Base-by-base conservation (phyloP, 2,888 invertebrate species). In the Tenthredo mesomela region DNA sequence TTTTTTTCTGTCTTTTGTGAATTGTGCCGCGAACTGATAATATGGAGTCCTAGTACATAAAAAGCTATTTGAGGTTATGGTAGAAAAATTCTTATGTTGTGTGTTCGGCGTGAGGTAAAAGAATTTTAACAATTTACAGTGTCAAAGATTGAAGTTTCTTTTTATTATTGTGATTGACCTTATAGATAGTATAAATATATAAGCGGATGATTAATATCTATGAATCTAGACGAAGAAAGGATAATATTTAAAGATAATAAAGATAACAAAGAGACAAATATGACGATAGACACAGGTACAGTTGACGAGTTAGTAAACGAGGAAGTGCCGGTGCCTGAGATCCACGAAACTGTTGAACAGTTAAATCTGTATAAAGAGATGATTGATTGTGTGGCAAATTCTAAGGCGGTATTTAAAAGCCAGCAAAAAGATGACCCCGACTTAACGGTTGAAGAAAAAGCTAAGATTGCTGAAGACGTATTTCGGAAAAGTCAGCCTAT, bases 361-460 rank as follows among this genome's bases (percentile, higher is more conserved):
- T 86, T 93, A 33, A 94, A 93, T 89, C 93, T 95, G 70, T 92
- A 94, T 87, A 92, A 94, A 82, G 95, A 95, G 89, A 95, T 97
- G 88, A 93, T 97, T 85, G 94, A 95, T 89, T 94, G 95, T 89
- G 92, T 97, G 87, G 95, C 89, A 37, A 87, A 86, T 21, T 90
- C 91, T 3, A 86, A 88, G 33, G 92, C 92, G 18, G 87, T 87
- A 87, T 97, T 98, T 89, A 97, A 97, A 94, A 97, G 96, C 90
- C 97, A 98, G 91, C 98, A 97, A 93, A 94, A 96, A 78, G 95
- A 96, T 89, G 97, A 98, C 92, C 95, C 95, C 0, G 97, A 98
- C 90, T 92, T 98, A 78, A 95, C 95, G 6, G 93, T 94, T 0
- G 91, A 93, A 25, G 97, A 98, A 89, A 98, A 97, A 93, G 94